Conservation (phyloP, 2,888 invertebrate species). For the Coleophora flavipennella region DNA sequence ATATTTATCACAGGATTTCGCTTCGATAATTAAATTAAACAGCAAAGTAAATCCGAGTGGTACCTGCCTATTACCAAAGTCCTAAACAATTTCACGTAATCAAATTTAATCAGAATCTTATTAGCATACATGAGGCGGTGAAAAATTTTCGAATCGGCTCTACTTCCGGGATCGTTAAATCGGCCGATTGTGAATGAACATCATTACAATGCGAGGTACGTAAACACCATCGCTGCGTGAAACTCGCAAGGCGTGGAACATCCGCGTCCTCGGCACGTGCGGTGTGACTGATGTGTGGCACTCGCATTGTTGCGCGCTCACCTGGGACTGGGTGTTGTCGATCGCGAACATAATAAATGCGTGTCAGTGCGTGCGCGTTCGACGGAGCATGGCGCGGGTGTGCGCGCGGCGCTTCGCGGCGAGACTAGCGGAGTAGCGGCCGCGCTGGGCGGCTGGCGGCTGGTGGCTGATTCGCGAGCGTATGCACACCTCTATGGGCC, state of each 20-base stretch:
- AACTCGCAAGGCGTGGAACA: slow-evolving; percentile 24
- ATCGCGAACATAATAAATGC: slow-evolving; percentile 63
- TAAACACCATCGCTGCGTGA: slow-evolving; percentile 30
- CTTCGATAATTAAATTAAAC: too few species aligned
- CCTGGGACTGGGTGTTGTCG: slow-evolving; percentile 54
- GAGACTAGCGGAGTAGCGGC: background rate
- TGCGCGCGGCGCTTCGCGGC: slow-evolving; percentile 22
- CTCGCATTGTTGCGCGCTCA: slow-evolving; percentile 42
- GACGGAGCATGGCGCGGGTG: slow-evolving; percentile 46
- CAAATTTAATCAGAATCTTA: slow-evolving; percentile 49
- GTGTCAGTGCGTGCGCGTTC: slow-evolving; percentile 43
- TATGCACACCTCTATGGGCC: slow-evolving; percentile 32
- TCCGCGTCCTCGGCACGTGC: slow-evolving; percentile 23
- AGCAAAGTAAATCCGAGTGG: slow-evolving; percentile 2
- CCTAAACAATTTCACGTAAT: slow-evolving; percentile 24
- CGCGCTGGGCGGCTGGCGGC: slow-evolving; percentile 5
- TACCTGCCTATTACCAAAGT: slow-evolving; percentile 15
- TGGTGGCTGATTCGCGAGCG: slow-evolving; percentile 36
- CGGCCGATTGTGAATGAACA: slow-evolving; percentile 55
- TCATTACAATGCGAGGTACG: slow-evolving; percentile 46
- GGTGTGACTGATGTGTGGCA: slow-evolving; percentile 20
- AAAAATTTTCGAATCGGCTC: slow-evolving; percentile 51
- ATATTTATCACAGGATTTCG: too few species aligned
- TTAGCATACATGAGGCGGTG: slow-evolving; percentile 64
- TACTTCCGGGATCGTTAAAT: slow-evolving; percentile 67